These are phyloP conservation scores for Sebastolobus altivelis DNA, from an alignment of 2,797 vertebrate species.

Conservation along the genomic window DNA sequence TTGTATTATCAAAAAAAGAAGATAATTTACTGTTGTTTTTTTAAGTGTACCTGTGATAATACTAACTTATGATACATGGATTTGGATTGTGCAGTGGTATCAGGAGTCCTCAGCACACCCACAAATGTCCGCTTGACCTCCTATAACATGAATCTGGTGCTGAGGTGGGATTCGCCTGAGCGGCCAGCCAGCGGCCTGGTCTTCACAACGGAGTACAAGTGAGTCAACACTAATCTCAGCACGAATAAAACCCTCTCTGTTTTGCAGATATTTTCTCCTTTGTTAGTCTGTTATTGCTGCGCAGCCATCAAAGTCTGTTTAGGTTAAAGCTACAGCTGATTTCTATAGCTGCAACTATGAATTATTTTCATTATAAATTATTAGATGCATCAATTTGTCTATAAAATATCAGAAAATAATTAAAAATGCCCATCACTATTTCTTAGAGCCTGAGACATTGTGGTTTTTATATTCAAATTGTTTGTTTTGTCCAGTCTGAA, in stretches of 20 bases:
- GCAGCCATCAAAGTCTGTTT: not conserved
- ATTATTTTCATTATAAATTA: not conserved
- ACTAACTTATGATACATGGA: not conserved
- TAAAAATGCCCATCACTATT: not conserved
- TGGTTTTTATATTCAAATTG: not conserved
- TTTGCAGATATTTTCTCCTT: not conserved
- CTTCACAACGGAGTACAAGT: slow-evolving; percentile 71
- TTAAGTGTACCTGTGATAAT: not conserved
- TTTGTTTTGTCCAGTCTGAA: not conserved
- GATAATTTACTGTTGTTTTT: not conserved
- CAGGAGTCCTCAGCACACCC: slow-evolving; percentile 54
- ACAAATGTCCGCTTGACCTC: slow-evolving; percentile 69
- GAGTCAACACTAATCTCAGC: slow-evolving; percentile 21
- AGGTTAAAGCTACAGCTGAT: not conserved
- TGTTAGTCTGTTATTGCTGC: not conserved
- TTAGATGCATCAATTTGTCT: not conserved
- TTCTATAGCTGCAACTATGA: not conserved
- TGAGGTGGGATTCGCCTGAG: slow-evolving; percentile 76
- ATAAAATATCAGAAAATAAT: not conserved
- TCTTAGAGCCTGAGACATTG: not conserved
- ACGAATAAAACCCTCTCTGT: not conserved
- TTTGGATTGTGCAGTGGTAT: slow-evolving; percentile 23
- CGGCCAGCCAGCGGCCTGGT: not conserved
- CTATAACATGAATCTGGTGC: slow-evolving; percentile 75
- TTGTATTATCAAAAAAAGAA: too few species aligned